phyloP scores from a whole-genome alignment of 2,888 invertebrate species.

The Tachystola acroxantha region DNA sequence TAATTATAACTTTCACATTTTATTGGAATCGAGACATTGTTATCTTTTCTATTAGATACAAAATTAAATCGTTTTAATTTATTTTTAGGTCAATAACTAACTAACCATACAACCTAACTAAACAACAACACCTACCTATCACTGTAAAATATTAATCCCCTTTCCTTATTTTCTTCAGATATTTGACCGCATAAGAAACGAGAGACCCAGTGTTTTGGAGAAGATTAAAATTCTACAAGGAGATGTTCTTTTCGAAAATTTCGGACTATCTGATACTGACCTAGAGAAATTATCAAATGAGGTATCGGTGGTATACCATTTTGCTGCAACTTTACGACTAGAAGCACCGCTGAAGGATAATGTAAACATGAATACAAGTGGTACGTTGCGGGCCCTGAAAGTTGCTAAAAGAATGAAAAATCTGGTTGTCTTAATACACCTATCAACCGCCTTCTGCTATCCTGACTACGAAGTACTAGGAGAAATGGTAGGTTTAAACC shows the following conservation, averaged over 20 bases:
- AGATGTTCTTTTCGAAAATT: conserved; percentile 81
- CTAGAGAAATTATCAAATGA: conserved; percentile 80
- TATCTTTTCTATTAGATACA: no score
- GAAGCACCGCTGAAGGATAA: conserved; percentile 93
- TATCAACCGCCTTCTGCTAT: conserved; percentile 97
- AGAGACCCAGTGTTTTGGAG: conserved; percentile 80
- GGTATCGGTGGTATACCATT: conserved; percentile 91
- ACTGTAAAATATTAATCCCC: no score
- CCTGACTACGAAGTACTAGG: conserved; percentile 83
- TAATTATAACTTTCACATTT: no score
- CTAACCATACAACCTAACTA: no score
- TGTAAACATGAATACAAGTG: conserved; percentile 93
- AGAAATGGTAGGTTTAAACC: conserved; percentile 65
- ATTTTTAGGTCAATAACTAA: no score
- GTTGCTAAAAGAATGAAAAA: conserved; percentile 87
- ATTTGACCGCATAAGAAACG: conserved; percentile 82
- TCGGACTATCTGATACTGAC: conserved; percentile 80
- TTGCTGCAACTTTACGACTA: conserved; percentile 93
- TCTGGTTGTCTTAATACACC: conserved; percentile 87
- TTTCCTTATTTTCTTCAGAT: no score
- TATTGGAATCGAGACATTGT: no score
- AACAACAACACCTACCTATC: no score
- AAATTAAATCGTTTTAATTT: no score
- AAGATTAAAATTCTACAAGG: conserved; percentile 88
- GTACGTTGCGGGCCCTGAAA: conserved; percentile 87